Evolutionary conservation across 1,140 invertebrate genomes (phyloP).

Genomic region (Cyrtorhinus lividipennis): DNA sequence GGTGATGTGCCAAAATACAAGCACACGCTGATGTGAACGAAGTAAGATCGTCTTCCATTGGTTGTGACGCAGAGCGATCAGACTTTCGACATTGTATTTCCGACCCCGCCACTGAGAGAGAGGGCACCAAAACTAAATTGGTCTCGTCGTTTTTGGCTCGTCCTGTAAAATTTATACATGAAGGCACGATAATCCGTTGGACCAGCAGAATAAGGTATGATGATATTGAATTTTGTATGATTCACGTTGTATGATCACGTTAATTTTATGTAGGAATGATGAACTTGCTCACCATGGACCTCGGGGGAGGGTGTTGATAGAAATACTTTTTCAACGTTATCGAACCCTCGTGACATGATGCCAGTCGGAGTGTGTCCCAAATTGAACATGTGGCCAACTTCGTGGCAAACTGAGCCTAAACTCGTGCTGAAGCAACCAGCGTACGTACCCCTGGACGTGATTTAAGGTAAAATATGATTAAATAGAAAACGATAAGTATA

Average conservation of each 20-base stretch:
- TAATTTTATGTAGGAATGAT: not conserved
- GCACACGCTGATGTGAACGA: slow-evolving; percentile 53
- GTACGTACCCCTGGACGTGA: slow-evolving; percentile 48
- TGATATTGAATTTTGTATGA: too few relatives aligned
- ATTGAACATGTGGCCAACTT: slow-evolving; percentile 88
- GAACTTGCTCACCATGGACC: not conserved
- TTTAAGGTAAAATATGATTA: slow-evolving; percentile 10
- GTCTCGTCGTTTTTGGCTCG: not conserved
- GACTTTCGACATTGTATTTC: too few relatives aligned
- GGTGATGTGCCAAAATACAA: slow-evolving; percentile 47
- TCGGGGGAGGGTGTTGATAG: slow-evolving; percentile 24
- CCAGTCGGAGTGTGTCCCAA: slow-evolving; percentile 78
- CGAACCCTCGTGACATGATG: slow-evolving; percentile 89
- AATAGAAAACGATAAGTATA: too few relatives aligned
- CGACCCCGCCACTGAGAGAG: not conserved
- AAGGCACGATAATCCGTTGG: too few relatives aligned
- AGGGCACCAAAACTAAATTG: slow-evolving; percentile 2
- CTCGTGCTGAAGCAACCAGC: slow-evolving; percentile 85
- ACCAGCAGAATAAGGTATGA: too few relatives aligned
- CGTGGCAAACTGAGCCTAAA: slow-evolving; percentile 84
- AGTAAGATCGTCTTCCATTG: slow-evolving; percentile 33
- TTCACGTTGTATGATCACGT: too few relatives aligned
- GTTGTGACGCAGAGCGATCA: not conserved
- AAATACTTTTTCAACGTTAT: slow-evolving; percentile 66
- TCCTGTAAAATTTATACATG: not conserved